A percentile compares a stretch with the other conserved stretches of the same genome.
Evolutionary conservation across 2,888 invertebrate species (phyloP).

Genomic region (Aspidapion aeneum): DNA sequence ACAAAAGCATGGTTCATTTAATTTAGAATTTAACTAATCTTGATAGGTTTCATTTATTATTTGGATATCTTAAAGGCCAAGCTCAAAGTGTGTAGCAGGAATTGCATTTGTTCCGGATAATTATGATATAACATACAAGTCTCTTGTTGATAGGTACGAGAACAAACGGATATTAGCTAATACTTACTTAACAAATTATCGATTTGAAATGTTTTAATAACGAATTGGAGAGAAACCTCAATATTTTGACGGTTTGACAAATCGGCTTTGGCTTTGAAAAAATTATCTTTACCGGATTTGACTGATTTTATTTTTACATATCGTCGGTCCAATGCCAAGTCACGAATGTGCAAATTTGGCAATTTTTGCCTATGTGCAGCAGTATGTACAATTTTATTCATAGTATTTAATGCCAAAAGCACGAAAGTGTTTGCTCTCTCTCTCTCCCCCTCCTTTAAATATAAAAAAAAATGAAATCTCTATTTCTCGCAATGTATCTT

Average conservation of each 20-base stretch:
- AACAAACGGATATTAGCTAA: not conserved
- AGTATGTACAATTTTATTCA: too few species aligned
- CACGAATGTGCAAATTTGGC: too few species aligned
- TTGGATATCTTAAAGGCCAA: too few species aligned
- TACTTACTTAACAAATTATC: not conserved
- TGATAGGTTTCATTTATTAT: too few species aligned
- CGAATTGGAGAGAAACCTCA: not conserved
- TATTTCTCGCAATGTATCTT: too few species aligned
- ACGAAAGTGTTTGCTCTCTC: too few species aligned
- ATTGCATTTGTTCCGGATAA: not conserved
- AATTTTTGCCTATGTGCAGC: too few species aligned
- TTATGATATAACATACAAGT: not conserved
- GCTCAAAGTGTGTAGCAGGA: not conserved
- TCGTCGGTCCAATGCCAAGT: too few species aligned
- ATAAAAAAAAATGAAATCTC: too few species aligned
- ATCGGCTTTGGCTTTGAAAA: not conserved
- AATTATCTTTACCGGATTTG: not conserved
- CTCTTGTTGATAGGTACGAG: not conserved
- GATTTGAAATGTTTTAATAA: not conserved
- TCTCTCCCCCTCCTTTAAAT: too few species aligned
- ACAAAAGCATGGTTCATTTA: not conserved
- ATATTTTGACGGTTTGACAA: not conserved
- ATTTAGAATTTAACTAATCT: not conserved
- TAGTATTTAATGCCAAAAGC: too few species aligned
- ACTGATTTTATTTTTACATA: not conserved